A percentile compares a stretch with the other conserved stretches of the same genome.
Evolutionary conservation across 2,888 invertebrate species (phyloP).

Genomic region (Nudaria mundana): DNA sequence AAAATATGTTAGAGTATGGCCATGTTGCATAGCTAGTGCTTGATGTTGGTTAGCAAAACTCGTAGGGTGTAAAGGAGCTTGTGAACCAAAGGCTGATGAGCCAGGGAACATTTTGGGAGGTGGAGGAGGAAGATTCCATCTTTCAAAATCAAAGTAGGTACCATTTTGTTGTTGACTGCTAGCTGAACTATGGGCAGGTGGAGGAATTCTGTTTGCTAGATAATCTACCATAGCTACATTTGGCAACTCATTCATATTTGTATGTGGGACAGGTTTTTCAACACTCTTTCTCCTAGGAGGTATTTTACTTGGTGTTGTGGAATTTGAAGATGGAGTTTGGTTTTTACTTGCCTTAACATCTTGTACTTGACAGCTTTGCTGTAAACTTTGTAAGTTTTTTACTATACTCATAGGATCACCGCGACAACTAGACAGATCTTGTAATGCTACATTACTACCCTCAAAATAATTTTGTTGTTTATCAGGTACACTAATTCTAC

Average conservation of each 20-base stretch:
- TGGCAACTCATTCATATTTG: slow-evolving; percentile 78
- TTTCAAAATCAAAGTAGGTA: slow-evolving; percentile 89
- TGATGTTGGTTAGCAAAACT: slow-evolving; percentile 84
- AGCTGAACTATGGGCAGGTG: slow-evolving; percentile 86
- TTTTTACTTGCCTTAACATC: slow-evolving; percentile 77
- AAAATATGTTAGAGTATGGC: slow-evolving; percentile 88
- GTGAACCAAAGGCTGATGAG: slow-evolving; percentile 80
- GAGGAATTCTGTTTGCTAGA: slow-evolving; percentile 83
- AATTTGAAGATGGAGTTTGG: slow-evolving; percentile 48
- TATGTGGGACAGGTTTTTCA: slow-evolving; percentile 69
- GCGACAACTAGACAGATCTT: slow-evolving; percentile 87
- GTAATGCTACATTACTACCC: slow-evolving; percentile 82
- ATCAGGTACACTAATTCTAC: slow-evolving; percentile 70
- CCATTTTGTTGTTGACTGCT: slow-evolving; percentile 83
- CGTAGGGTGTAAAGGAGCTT: slow-evolving; percentile 77
- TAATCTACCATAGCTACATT: slow-evolving; percentile 80
- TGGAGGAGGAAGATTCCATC: slow-evolving; percentile 88
- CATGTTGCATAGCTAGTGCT: slow-evolving; percentile 84
- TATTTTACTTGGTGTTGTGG: slow-evolving; percentile 47
- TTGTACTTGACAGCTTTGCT: slow-evolving; percentile 82
- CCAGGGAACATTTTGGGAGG: slow-evolving; percentile 86
- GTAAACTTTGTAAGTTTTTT: slow-evolving; percentile 84
- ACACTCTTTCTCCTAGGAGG: slow-evolving; percentile 82
- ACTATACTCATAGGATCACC: slow-evolving; percentile 90
- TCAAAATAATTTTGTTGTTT: slow-evolving; percentile 84